phyloP scores from a whole-genome alignment of 2,888 invertebrate species.

The Nymphalis urticae region DNA sequence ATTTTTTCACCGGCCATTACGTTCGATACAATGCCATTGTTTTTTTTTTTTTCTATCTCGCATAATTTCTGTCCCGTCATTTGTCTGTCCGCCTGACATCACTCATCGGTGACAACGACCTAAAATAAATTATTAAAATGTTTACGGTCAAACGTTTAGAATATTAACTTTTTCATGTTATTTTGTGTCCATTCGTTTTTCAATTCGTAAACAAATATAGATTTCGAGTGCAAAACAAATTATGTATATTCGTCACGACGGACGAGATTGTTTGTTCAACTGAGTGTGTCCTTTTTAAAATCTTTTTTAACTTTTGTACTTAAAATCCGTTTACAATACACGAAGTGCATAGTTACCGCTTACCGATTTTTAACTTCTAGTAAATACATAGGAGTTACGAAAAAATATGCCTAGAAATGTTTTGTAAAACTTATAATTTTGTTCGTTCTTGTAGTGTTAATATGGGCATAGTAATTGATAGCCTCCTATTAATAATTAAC shows the following conservation, averaged over 20 bases:
- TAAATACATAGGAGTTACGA: neutral
- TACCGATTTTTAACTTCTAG: neutral
- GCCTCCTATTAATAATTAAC: slow-evolving; percentile 2
- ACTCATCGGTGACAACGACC: slow-evolving; percentile 71
- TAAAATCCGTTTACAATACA: neutral
- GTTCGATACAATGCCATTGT: slow-evolving; percentile 62
- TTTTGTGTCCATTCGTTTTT: slow-evolving; percentile 40
- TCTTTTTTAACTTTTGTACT: slow-evolving; percentile 6
- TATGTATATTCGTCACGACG: slow-evolving; percentile 34
- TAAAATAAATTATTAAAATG: slow-evolving; percentile 67
- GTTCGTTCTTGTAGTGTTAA: slow-evolving; percentile 9
- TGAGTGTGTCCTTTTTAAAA: slow-evolving; percentile 1
- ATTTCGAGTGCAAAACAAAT: slow-evolving; percentile 24
- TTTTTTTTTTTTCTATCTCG: slow-evolving; percentile 54
- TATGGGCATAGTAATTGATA: neutral
- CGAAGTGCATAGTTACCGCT: neutral
- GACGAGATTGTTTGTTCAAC: slow-evolving; percentile 25
- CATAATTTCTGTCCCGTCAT: slow-evolving; percentile 59
- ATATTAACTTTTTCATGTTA: slow-evolving; percentile 45
- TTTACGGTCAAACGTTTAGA: slow-evolving; percentile 50
- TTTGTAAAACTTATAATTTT: neutral
- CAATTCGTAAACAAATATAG: slow-evolving; percentile 41
- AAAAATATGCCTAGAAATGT: neutral
- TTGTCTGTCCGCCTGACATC: slow-evolving; percentile 70
- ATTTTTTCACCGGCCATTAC: slow-evolving; percentile 56